phyloP scores from a whole-genome alignment of 2,888 invertebrate species.

The Coleophora deauratella region DNA sequence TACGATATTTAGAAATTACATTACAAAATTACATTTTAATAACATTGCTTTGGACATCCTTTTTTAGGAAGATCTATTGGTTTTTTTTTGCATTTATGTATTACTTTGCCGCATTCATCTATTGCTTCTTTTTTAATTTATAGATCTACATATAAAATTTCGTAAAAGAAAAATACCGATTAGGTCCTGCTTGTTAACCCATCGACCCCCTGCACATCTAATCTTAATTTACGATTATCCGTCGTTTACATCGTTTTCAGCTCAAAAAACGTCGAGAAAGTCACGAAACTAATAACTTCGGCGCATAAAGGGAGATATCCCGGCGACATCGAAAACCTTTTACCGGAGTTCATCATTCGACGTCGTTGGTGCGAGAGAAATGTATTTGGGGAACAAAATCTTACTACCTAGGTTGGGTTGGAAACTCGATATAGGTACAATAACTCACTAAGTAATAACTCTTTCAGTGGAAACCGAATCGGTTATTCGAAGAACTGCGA shows the following conservation, averaged over 20 bases:
- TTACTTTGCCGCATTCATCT: too few relatives aligned
- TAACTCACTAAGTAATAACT: too few relatives aligned
- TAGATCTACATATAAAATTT: too few relatives aligned
- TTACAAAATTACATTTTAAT: too few relatives aligned
- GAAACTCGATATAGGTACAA: conserved; percentile 1
- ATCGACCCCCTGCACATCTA: too few relatives aligned
- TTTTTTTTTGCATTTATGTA: too few relatives aligned
- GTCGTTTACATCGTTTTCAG: conserved; percentile 8
- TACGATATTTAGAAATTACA: too few relatives aligned
- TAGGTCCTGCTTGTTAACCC: too few relatives aligned
- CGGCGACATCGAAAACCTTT: conserved; percentile 50
- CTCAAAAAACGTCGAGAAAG: conserved; percentile 14
- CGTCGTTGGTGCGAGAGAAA: conserved; percentile 33
- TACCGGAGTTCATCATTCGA: conserved; percentile 39
- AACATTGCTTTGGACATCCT: too few relatives aligned
- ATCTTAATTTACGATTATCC: conserved; percentile 7
- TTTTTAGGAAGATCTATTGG: too few relatives aligned
- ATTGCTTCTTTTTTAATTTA: too few relatives aligned
- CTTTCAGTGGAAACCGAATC: conserved; percentile 12
- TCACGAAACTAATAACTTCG: conserved; percentile 23
- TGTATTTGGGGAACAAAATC: conserved; percentile 22
- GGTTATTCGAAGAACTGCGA: conserved; percentile 1
- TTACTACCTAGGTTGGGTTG: conserved; percentile 5
- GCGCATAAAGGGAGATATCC: conserved; percentile 26
- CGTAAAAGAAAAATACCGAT: too few relatives aligned